Percentiles rank a stretch among this genome's conserved stretches.
These are phyloP conservation scores for Conger conger DNA, from an alignment of 2,113 vertebrate species.

Conservation along the genomic window DNA sequence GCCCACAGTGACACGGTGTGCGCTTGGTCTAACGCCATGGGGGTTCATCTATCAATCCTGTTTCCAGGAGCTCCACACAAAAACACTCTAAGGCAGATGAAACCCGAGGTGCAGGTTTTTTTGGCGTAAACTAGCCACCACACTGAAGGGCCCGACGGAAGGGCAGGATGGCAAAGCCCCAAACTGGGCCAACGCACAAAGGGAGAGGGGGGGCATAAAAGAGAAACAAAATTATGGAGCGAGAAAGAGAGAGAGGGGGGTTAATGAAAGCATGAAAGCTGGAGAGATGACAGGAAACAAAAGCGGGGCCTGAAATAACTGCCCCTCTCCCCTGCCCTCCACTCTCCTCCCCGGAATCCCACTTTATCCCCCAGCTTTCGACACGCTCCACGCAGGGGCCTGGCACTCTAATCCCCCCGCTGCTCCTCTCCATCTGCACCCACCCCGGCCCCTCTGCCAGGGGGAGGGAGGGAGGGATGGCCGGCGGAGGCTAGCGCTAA, in stretches of 20 bases:
- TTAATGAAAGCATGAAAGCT: background rate
- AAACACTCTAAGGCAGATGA: background rate
- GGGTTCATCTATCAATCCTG: background rate
- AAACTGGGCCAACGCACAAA: background rate
- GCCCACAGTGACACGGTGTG: background rate
- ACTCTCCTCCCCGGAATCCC: slow-evolving; percentile 3
- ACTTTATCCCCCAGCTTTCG: background rate
- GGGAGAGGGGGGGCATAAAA: background rate
- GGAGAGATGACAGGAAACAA: slow-evolving; percentile 11
- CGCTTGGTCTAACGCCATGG: background rate
- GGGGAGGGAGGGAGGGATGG: background rate
- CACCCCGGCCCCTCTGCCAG: background rate
- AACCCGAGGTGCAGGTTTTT: background rate
- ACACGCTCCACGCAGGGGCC: background rate
- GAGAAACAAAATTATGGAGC: background rate
- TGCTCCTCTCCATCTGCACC: background rate
- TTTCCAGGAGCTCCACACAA: background rate
- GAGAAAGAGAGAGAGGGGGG: background rate
- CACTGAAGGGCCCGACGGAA: background rate
- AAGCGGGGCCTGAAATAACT: slow-evolving; percentile 13
- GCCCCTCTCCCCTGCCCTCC: background rate
- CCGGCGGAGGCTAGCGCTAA: no score
- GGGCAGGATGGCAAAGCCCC: background rate
- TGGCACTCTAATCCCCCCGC: background rate
- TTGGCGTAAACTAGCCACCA: no score